These are phyloP conservation scores for Orussus abietinus DNA, from an alignment of 1,140 invertebrate species.

Conservation along the genomic window DNA sequence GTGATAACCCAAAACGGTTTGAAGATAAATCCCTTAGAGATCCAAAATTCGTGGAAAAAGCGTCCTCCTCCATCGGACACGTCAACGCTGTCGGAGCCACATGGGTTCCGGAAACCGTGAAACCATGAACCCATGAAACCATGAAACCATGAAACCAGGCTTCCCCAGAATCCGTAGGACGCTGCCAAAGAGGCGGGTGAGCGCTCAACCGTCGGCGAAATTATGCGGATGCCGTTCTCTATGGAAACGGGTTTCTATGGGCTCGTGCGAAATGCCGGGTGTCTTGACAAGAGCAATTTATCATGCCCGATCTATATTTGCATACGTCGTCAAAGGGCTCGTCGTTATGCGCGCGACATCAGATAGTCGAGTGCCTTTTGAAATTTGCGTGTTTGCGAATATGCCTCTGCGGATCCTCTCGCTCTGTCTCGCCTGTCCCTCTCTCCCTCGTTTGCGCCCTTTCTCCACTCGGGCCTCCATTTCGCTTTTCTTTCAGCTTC, in stretches of 20 bases:
- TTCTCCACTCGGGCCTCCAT: constrained; percentile 9
- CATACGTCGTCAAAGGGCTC: constrained; percentile 53
- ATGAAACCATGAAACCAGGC: no score
- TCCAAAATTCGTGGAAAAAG: no score
- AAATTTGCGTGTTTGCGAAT: constrained; percentile 55
- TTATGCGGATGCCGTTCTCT: constrained; percentile 39
- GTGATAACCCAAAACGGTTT: no score
- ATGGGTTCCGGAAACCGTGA: no score
- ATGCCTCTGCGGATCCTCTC: constrained; percentile 22
- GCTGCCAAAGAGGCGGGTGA: no score
- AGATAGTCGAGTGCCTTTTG: constrained; percentile 53
- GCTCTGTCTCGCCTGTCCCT: constrained; percentile 22
- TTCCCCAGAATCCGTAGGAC: no score
- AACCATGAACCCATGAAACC: no score
- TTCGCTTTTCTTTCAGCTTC: no score
- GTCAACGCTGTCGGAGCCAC: no score
- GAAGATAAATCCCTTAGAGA: no score
- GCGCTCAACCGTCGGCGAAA: constrained; percentile 35
- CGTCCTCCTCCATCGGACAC: no score
- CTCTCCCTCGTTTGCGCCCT: constrained; percentile 15
- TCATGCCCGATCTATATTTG: constrained; percentile 56
- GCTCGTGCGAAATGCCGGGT: constrained; percentile 52
- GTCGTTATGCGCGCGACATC: constrained; percentile 47
- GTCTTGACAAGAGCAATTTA: constrained; percentile 55
- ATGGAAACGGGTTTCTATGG: constrained; percentile 35